A percentile compares a stretch with the other conserved stretches of the same genome.
Evolutionary conservation across 2,797 vertebrate species (phyloP).

Genomic region (Pangasius macronema): DNA sequence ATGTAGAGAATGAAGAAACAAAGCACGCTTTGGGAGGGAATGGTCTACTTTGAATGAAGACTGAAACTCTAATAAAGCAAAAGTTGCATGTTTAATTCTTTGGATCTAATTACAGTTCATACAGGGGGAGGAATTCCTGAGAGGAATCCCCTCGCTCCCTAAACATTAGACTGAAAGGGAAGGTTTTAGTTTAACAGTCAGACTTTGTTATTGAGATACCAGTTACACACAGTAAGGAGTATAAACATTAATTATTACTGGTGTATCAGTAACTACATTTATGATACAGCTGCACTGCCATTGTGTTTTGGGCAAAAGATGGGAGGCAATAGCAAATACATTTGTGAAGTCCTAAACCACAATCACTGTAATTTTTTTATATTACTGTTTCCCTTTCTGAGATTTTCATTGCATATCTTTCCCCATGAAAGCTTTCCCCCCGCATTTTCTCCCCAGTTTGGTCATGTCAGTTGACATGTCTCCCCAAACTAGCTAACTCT

Average conservation of each 20-base stretch:
- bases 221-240: not conserved
- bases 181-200: not conserved
- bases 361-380: too few relatives aligned
- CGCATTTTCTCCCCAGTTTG: too few relatives aligned
- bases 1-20: slow-evolving; percentile 13
- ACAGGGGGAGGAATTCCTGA: slow-evolving; percentile 8
- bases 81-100: slow-evolving; percentile 22
- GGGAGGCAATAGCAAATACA: not conserved
- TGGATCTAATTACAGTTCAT: slow-evolving; percentile 25
- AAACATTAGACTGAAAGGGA: not conserved
- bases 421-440: not conserved
- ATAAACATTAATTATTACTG: not conserved
- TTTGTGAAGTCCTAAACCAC: not conserved
- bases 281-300: not conserved
- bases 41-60: not conserved
- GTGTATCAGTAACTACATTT: too few relatives aligned
- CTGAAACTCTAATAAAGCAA: not conserved
- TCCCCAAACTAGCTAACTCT: too few relatives aligned
- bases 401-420: not conserved
- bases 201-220: not conserved
- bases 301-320: not conserved
- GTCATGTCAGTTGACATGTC: too few relatives aligned
- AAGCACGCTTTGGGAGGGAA: not conserved
- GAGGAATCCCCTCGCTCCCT: not conserved
- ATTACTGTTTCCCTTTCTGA: too few relatives aligned